These are phyloP conservation scores for Terebella lapidaria DNA, from an alignment of 2,888 invertebrate species.

Conservation along the genomic window DNA sequence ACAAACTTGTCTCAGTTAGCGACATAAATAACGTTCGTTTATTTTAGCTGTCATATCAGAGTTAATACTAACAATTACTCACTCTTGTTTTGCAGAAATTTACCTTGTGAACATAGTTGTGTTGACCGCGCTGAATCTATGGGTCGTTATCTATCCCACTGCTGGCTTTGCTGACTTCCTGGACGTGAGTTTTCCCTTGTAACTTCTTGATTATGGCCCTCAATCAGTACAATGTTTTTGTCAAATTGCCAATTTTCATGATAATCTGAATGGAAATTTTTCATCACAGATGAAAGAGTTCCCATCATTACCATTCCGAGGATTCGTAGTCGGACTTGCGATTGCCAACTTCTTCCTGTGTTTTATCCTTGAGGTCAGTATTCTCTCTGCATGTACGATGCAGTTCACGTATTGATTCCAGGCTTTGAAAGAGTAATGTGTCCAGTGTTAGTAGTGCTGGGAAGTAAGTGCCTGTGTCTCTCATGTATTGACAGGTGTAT, in stretches of 20 bases:
- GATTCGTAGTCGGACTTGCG: slow-evolving; percentile 59
- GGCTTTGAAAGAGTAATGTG: too few species aligned
- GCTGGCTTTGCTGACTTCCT: slow-evolving; percentile 39
- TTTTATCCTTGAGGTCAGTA: slow-evolving; percentile 56
- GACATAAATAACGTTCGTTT: too few species aligned
- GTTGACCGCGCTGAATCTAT: slow-evolving; percentile 59
- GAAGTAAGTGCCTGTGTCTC: too few species aligned
- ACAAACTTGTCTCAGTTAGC: too few species aligned
- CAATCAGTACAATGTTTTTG: not conserved
- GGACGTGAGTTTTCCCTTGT: too few species aligned
- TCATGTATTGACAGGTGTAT: not conserved
- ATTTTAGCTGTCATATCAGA: too few species aligned
- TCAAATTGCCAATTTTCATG: not conserved
- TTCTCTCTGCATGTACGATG: not conserved
- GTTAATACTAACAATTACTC: too few species aligned
- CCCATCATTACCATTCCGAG: slow-evolving; percentile 57
- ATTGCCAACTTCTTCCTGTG: slow-evolving; percentile 53
- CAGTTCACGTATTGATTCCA: too few species aligned
- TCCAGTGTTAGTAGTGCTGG: too few species aligned
- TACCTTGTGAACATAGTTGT: slow-evolving; percentile 61
- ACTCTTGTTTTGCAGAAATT: slow-evolving; percentile 56
- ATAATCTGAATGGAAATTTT: too few species aligned
- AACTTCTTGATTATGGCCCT: too few species aligned
- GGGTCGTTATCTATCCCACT: slow-evolving; percentile 59
- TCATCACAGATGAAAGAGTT: slow-evolving; percentile 36